Conservation (phyloP, 2,113 vertebrate genomes). For the Cyanistes caeruleus region DNA sequence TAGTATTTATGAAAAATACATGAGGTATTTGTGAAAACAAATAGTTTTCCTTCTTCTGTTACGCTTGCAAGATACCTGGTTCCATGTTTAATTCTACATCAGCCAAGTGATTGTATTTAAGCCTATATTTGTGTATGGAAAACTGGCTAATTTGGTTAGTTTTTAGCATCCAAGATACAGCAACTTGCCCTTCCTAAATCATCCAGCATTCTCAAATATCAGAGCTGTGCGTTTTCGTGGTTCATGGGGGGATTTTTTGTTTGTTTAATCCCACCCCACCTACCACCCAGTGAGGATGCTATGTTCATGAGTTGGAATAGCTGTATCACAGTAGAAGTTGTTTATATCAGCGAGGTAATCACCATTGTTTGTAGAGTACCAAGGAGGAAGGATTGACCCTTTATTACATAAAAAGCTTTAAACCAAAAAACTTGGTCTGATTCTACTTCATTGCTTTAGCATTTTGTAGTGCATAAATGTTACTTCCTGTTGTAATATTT, state of each 20-base stretch:
- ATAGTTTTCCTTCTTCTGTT: neutral
- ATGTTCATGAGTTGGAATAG: neutral
- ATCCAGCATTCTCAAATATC: neutral
- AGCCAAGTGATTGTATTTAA: neutral
- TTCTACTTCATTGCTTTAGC: neutral
- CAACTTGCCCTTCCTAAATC: neutral
- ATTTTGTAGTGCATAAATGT: neutral
- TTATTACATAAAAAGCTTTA: neutral
- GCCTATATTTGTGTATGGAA: neutral
- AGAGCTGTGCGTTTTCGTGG: accelerated
- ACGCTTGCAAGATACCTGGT: neutral
- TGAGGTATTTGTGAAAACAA: neutral
- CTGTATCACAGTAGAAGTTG: neutral
- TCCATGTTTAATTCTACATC: neutral
- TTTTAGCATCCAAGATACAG: neutral
- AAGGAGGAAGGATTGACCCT: neutral
- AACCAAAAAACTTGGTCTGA: neutral
- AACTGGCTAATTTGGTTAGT: neutral
- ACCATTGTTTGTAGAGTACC: neutral
- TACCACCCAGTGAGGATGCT: neutral
- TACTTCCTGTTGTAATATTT: neutral
- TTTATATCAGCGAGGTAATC: neutral
- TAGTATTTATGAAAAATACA: neutral
- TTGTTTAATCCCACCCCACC: neutral
- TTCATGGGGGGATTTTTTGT: accelerated